Base-by-base conservation (phyloP, 2,888 invertebrate species). In the Pardosa pseudoannulata region DNA sequence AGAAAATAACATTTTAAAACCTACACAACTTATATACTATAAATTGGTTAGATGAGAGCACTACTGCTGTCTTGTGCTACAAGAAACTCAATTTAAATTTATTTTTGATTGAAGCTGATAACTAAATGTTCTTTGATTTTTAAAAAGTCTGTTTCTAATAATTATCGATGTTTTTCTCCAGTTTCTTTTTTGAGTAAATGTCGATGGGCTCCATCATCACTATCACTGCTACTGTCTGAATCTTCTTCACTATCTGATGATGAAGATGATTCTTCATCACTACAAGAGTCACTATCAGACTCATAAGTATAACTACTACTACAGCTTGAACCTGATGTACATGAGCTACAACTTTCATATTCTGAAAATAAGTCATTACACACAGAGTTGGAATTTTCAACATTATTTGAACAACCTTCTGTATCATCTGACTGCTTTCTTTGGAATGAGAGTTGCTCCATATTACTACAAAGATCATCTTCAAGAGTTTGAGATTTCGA, bases 161-260 rank as follows among this genome's bases (percentile, higher is more conserved):
- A n/a, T 41, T 36, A 70, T 19, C 70, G 39, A 41, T 23, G 13
- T 19, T 36, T 70, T 70, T 70, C 70, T 9, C 28, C 39, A 70
- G 27, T 70, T 41, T 41, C 70, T 41, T 70, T 70, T 27, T 36
- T 16, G 16, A 70, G 70, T 28, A 70, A 70, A 28, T 28, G 23
- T 41, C 28, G 19, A 13, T 70, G 70, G 6, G 70, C 32, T n/a
- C 31, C 67, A 23, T 64, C 68, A 70, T 70, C 79, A 39, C 56
- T 56, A 50, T 67, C 72, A 50, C 36, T 73, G 13, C n/a, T 65
- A 73, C 32, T 68, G 19, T 27, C 67, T 28, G 68, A 39, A 29
- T 62, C 62, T 16, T 71, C 68, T 56, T 81, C 75, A 75, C 75
- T 82, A 39, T 64, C 82, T 3, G 36, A 7, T 64, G 50, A 70